phyloP scores from a whole-genome alignment of 2,888 invertebrate genomes.

The Eudemis profundana region DNA sequence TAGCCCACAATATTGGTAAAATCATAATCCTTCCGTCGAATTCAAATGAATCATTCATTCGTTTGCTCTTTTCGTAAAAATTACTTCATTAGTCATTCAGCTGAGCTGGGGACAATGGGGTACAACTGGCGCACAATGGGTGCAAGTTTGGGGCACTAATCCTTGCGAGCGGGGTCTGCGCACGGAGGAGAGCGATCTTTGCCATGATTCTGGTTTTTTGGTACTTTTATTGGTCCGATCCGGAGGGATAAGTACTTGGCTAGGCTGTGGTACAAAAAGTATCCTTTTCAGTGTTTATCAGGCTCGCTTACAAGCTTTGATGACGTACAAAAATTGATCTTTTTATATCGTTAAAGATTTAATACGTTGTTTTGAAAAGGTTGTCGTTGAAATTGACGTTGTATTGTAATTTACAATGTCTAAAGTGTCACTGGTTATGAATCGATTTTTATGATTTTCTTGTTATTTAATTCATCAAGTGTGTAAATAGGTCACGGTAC shows the following conservation, averaged over 20 bases:
- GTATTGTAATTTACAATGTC: too few species aligned
- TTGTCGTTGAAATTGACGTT: too few species aligned
- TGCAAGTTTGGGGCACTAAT: constrained; percentile 37
- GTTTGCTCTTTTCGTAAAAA: constrained; percentile 39
- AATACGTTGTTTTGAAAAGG: too few species aligned
- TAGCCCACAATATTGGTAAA: constrained; percentile 2
- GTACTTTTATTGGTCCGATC: not conserved
- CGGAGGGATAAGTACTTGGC: not conserved
- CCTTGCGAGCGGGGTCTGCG: constrained; percentile 11
- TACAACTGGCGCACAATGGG: constrained; percentile 21
- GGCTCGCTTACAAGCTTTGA: too few species aligned
- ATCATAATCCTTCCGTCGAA: constrained; percentile 26
- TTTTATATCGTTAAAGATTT: too few species aligned
- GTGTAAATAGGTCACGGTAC: too few species aligned
- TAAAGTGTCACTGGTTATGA: too few species aligned
- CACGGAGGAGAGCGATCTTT: constrained; percentile 36
- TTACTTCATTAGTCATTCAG: constrained; percentile 42
- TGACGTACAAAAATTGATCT: too few species aligned
- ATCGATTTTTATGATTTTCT: too few species aligned
- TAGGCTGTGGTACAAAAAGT: not conserved
- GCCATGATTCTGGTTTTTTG: constrained; percentile 28
- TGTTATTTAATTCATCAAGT: too few species aligned
- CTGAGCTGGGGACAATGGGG: constrained; percentile 4
- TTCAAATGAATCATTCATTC: constrained; percentile 25
- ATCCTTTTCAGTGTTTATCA: not conserved